Evolutionary conservation across 2,888 invertebrate species (phyloP).

Genomic region (Leucophenga montana): DNA sequence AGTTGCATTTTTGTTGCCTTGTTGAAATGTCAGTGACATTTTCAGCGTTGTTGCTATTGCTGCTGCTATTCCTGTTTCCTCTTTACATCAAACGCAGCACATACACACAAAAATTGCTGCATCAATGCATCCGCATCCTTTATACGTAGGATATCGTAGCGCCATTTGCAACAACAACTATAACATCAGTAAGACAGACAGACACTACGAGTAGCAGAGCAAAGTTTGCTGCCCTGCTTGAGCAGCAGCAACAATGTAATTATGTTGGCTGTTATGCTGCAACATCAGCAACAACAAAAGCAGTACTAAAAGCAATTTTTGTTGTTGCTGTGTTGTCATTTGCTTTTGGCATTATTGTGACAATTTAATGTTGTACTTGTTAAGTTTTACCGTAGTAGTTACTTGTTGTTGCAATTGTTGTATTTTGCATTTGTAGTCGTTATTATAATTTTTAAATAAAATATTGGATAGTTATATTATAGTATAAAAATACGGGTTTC

Average conservation of each 20-base stretch:
- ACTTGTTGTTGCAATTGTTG: conserved; percentile 11
- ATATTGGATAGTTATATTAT: neutral
- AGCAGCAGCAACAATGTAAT: conserved; percentile 13
- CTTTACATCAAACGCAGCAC: conserved; percentile 4
- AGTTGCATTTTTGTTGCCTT: conserved; percentile 45
- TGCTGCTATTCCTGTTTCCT: neutral
- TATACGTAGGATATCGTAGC: neutral
- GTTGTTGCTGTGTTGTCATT: conserved; percentile 2
- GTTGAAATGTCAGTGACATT: conserved; percentile 50
- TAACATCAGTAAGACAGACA: neutral
- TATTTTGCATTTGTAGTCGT: conserved; percentile 51
- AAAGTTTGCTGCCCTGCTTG: neutral
- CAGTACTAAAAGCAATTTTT: neutral
- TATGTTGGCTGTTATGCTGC: conserved; percentile 10
- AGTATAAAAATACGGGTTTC: too few species aligned
- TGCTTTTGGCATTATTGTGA: conserved; percentile 22
- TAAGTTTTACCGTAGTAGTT: neutral
- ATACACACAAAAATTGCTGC: conserved; percentile 21
- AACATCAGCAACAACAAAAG: neutral
- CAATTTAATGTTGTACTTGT: conserved; percentile 5
- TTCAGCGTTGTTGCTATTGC: conserved; percentile 29
- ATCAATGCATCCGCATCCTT: conserved; percentile 19
- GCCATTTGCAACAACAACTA: neutral
- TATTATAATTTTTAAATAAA: conserved; percentile 26
- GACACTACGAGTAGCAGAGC: neutral